phyloP scores from a whole-genome alignment of 2,888 invertebrate genomes.

The Nemurella pictetii region DNA sequence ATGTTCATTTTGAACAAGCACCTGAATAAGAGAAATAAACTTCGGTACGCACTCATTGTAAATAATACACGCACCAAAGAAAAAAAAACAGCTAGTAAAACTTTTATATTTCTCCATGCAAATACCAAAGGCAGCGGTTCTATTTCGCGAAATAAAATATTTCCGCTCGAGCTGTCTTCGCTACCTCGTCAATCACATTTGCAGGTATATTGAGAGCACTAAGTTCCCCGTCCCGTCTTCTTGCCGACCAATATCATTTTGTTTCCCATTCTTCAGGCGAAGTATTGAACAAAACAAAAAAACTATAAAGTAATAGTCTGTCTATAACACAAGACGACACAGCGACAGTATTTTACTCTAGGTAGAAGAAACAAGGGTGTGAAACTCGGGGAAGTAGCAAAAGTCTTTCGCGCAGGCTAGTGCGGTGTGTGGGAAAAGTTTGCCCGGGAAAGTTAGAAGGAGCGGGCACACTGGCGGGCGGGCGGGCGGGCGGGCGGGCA shows the following conservation, averaged over 20 bases:
- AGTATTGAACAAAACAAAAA: background rate
- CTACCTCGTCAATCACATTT: background rate
- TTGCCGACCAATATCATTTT: conserved; percentile 18
- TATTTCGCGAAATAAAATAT: background rate
- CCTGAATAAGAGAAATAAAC: too few relatives aligned
- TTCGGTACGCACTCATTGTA: too few relatives aligned
- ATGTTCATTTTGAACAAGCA: too few relatives aligned
- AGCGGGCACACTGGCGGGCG: too few relatives aligned
- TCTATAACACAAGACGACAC: conserved; percentile 6
- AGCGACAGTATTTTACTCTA: background rate
- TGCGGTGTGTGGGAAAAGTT: conserved; percentile 24
- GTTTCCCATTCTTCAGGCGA: conserved; percentile 19
- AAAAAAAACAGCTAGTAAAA: too few relatives aligned
- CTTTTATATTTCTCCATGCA: background rate
- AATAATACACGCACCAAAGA: too few relatives aligned
- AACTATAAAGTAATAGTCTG: background rate
- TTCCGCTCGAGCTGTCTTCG: background rate
- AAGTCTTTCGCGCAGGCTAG: background rate
- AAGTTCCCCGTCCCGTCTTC: background rate
- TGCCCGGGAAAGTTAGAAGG: background rate
- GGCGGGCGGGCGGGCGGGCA: too few relatives aligned
- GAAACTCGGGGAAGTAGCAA: background rate
- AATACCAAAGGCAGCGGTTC: background rate
- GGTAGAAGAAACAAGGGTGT: background rate
- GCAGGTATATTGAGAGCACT: background rate